These are phyloP conservation scores for Drosophila obscura DNA, from an alignment of 1,140 invertebrate species.

Conservation along the genomic window DNA sequence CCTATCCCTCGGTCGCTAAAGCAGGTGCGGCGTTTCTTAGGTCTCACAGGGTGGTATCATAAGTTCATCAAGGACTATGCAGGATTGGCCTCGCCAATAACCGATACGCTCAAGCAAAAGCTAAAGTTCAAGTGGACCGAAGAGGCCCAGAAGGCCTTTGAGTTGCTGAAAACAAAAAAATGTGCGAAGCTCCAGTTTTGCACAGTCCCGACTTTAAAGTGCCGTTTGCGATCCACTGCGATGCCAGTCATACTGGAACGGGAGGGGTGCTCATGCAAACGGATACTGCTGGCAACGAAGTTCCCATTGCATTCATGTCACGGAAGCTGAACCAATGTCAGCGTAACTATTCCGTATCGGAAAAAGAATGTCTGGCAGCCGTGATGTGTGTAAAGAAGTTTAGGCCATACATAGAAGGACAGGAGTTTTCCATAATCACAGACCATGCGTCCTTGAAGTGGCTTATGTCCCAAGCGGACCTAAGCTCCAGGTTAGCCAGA, in stretches of 20 bases:
- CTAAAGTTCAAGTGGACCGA: background rate
- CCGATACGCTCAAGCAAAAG: background rate
- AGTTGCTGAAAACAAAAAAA: conserved; percentile 3
- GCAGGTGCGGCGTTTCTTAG: conserved; percentile 9
- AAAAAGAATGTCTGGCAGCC: conserved; percentile 2
- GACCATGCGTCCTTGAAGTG: background rate
- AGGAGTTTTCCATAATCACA: conserved; percentile 6
- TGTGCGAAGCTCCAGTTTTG: too few relatives aligned
- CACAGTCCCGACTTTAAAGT: too few relatives aligned
- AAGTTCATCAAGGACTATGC: conserved; percentile 10
- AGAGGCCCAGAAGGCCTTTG: conserved; percentile 8
- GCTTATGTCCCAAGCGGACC: background rate
- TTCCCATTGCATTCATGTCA: conserved; percentile 4
- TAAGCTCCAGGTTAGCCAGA: conserved; percentile 1
- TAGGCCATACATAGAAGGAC: conserved; percentile 6
- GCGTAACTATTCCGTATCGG: background rate
- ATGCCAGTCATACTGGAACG: conserved; percentile 11
- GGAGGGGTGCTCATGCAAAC: conserved; percentile 11
- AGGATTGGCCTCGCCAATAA: background rate
- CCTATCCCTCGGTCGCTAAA: background rate
- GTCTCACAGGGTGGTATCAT: conserved; percentile 1
- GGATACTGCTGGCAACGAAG: background rate
- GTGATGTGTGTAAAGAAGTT: conserved; percentile 18
- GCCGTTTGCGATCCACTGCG: conserved; percentile 14
- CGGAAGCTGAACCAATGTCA: conserved; percentile 6